Evolutionary conservation across 1,140 invertebrate species (phyloP), one percentile per base, ranked within the genome.

Genomic region (Hypothenemus hampei): DNA sequence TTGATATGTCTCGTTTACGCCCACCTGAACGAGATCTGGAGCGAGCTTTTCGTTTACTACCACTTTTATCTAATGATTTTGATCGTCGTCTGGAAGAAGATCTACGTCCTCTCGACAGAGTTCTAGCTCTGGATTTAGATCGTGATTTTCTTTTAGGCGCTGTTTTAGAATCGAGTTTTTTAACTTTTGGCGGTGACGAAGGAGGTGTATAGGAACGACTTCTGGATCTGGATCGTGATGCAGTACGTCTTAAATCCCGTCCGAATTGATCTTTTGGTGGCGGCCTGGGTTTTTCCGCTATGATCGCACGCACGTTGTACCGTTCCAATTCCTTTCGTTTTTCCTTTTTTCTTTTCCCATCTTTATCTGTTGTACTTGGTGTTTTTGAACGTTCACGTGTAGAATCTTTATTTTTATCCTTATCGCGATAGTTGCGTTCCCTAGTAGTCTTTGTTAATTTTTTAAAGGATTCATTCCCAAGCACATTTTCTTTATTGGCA

Each of bases 401-500:
- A 53, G 50, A 36, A 51, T 60, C 62, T 49, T 61, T 73, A 60
- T 35, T 66, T 58, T 60, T 68, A 51, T 57, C 48, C 29, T 49
- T 59, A 55, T 86, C 85, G 1, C 90, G 76, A 65, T 92, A 93
- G 63, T 88, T 90, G 45, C 89, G 73, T 57, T 88, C 87, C 66
- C 89, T 90, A 4, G 81, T 84, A 59, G 73, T 84, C 65, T 87
- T 90, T 7, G 85, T 86, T 1, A 88, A 72, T 68, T 91, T 90
- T 62, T 91, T 92, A 74, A 91, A 93, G 0, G 80, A 72, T 20
- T 82, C 70, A 40, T 73, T 66, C 60, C 66, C 74, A 10, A 54
- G 56, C 39, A 66, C 65, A 50, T 67, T 66, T 54, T 62, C 59
- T 61, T 73, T 73, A 37, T 72, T 72, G 31, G 48, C 65, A 59